phyloP scores from a whole-genome alignment of 2,113 vertebrate species.

The Sinocyclocheilus maitianheensis region DNA sequence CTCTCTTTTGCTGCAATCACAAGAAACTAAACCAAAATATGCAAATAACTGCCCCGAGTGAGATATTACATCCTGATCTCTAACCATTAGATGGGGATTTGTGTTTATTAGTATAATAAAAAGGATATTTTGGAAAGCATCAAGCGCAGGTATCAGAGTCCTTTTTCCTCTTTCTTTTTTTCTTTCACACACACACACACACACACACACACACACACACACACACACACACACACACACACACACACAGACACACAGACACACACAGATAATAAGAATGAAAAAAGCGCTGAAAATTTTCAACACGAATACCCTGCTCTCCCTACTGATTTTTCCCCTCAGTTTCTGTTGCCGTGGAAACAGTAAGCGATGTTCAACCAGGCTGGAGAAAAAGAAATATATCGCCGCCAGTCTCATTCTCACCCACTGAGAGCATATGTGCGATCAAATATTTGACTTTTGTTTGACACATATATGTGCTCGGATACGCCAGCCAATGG shows the following conservation, averaged over 20 bases:
- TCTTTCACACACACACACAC: no score
- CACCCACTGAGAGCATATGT: slow-evolving; percentile 43
- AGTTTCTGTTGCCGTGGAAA: slow-evolving; percentile 61
- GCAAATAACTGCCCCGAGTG: not conserved
- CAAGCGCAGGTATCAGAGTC: not conserved
- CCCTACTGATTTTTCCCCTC: slow-evolving; percentile 48
- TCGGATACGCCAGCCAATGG: not conserved
- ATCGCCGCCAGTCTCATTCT: slow-evolving; percentile 37
- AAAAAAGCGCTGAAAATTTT: slow-evolving; percentile 49
- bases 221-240: no score
- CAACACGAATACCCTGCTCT: slow-evolving; percentile 48
- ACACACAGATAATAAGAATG: slow-evolving; percentile 26
- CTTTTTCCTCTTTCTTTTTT: not conserved
- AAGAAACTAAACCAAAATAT: slow-evolving; percentile 8
- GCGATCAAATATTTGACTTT: slow-evolving; percentile 55
- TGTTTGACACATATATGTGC: slow-evolving; percentile 27
- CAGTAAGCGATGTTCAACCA: slow-evolving; percentile 58
- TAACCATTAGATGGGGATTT: not conserved
- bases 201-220: no score
- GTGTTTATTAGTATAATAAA: slow-evolving; percentile 14
- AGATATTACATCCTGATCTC: not conserved
- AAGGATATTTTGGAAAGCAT: slow-evolving; percentile 4
- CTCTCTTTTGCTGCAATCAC: slow-evolving; percentile 30
- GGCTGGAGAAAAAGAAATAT: slow-evolving; percentile 34
- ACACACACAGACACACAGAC: not conserved